Conservation (phyloP, 2,113 vertebrate genomes). For the Myodes glareolus region DNA sequence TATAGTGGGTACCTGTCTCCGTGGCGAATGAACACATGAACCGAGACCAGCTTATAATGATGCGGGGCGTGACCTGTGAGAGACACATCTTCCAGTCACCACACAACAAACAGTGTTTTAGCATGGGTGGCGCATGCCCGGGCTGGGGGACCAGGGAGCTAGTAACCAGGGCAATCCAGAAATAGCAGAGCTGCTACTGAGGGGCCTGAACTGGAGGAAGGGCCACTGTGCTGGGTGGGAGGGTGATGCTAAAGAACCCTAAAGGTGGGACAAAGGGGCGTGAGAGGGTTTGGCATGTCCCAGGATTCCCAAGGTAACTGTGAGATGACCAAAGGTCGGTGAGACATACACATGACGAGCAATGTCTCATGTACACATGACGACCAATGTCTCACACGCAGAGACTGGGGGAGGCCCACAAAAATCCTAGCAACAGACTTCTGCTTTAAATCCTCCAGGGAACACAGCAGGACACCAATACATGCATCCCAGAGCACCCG, state of each 20-base stretch:
- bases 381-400: neutral
- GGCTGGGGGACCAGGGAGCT: neutral
- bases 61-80: constrained; percentile 93
- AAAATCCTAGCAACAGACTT: neutral
- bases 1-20: constrained; percentile 97
- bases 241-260: neutral
- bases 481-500: neutral
- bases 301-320: neutral
- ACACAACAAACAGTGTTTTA: neutral
- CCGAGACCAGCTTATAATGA: constrained; percentile 94
- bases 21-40: constrained; percentile 97
- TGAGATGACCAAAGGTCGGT: neutral
- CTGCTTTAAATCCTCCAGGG: neutral
- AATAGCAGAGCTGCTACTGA: neutral
- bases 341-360: neutral
- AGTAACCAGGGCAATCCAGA: neutral
- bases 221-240: neutral
- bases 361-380: neutral
- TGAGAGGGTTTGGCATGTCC: neutral
- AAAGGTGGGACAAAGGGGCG: neutral
- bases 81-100: neutral
- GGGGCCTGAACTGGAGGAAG: neutral
- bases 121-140: neutral
- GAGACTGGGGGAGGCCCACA: neutral
- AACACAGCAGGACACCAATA: neutral